These are phyloP conservation scores for Tholera decimalis DNA, from an alignment of 2,888 invertebrate genomes.

Conservation along the genomic window DNA sequence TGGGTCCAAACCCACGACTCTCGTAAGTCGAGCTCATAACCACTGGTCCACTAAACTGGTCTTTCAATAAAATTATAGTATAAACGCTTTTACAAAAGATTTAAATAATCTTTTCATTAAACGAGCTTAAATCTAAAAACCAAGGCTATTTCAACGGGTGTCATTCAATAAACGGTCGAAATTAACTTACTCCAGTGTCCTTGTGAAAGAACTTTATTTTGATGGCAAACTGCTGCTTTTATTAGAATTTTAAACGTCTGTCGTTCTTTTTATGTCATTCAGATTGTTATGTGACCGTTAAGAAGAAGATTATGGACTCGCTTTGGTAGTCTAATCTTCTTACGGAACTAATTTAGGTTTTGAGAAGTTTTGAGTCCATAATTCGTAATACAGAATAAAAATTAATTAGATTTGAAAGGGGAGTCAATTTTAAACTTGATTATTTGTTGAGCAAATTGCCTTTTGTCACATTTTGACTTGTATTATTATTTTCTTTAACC, in stretches of 20 bases:
- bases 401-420: neutral
- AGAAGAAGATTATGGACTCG: constrained; percentile 34
- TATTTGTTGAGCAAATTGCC: no score
- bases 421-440: no score
- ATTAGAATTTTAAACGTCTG: constrained; percentile 47
- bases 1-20: no score
- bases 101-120: neutral
- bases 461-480: no score
- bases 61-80: no score
- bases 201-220: constrained; percentile 32
- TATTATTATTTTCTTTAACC: no score
- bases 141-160: constrained; percentile 8
- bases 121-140: constrained; percentile 2
- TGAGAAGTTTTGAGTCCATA: neutral
- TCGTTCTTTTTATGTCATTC: constrained; percentile 33
- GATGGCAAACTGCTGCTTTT: constrained; percentile 43
- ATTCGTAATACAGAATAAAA: neutral
- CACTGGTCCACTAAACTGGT: no score
- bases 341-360: constrained; percentile 20
- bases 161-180: constrained; percentile 29
- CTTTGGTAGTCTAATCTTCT: constrained; percentile 29
- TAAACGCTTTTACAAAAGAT: no score
- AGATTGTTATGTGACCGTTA: constrained; percentile 51
- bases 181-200: constrained; percentile 32
- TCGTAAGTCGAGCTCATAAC: no score